phyloP scores from a whole-genome alignment of 2,888 invertebrate genomes.

The Dolichopus griseipennis region DNA sequence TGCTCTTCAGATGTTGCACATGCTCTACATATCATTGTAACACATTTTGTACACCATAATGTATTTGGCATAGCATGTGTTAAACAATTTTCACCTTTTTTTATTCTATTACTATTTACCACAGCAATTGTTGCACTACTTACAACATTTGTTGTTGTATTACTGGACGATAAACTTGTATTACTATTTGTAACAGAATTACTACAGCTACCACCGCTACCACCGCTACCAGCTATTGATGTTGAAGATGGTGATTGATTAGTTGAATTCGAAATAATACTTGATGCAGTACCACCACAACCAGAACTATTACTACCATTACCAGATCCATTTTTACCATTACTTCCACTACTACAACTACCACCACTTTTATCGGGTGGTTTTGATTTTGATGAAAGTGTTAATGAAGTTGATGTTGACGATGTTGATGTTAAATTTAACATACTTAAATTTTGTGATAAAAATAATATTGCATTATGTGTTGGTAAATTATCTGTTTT shows the following conservation, averaged over 20 bases:
- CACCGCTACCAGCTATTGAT: conserved; percentile 15
- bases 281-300: conserved; percentile 19
- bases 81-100: conserved; percentile 53
- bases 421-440: conserved; percentile 46
- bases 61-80: conserved; percentile 64
- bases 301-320: background rate
- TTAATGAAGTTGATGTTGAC: conserved; percentile 30
- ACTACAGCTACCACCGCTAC: conserved; percentile 11
- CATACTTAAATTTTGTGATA: conserved; percentile 53
- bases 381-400: conserved; percentile 13
- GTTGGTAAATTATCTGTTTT: conserved; percentile 61
- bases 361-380: conserved; percentile 7
- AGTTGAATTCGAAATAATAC: conserved; percentile 19
- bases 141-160: conserved; percentile 21
- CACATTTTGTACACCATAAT: conserved; percentile 62
- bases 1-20: conserved; percentile 59
- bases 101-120: conserved; percentile 23
- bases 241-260: conserved; percentile 20
- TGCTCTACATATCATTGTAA: conserved; percentile 55
- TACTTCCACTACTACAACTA: background rate
- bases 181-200: conserved; percentile 14
- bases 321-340: conserved; percentile 8
- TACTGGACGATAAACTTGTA: conserved; percentile 24
- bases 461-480: conserved; percentile 56
- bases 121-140: conserved; percentile 19